Conservation (phyloP, 2,888 invertebrate species). For the Conus canariensis region DNA sequence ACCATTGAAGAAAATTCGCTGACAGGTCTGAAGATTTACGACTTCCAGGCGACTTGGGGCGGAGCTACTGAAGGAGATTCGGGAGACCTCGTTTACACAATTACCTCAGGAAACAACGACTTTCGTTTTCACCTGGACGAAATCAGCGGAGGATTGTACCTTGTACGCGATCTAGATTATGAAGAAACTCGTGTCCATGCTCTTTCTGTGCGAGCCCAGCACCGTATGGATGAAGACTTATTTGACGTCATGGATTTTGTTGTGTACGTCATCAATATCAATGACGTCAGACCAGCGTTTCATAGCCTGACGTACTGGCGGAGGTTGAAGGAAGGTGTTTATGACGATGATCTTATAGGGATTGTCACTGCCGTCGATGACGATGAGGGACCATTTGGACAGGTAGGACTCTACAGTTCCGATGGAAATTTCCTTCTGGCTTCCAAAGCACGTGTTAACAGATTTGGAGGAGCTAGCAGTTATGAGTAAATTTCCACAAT, state of each 20-base stretch:
- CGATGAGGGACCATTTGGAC: constrained; percentile 94
- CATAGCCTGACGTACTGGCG: constrained; percentile 94
- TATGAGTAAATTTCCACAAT: no score
- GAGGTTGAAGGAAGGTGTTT: constrained; percentile 93
- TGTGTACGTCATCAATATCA: constrained; percentile 94
- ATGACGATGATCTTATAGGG: constrained; percentile 84
- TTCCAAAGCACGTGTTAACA: no score
- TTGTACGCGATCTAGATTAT: constrained; percentile 93
- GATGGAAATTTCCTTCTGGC: no score
- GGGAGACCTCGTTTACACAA: constrained; percentile 85
- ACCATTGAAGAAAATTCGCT: constrained; percentile 42
- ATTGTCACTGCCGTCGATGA: constrained; percentile 95
- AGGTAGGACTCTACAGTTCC: constrained; percentile 85
- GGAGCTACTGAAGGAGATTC: constrained; percentile 95
- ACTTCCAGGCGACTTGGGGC: constrained; percentile 93
- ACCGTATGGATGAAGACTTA: constrained; percentile 48
- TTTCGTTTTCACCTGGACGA: constrained; percentile 96
- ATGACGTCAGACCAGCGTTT: constrained; percentile 92
- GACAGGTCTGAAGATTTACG: constrained; percentile 69
- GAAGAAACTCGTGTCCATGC: constrained; percentile 86
- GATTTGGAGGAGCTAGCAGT: no score
- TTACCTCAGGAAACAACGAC: constrained; percentile 93
- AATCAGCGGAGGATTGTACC: constrained; percentile 89
- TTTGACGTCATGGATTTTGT: constrained; percentile 94
- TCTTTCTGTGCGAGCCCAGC: constrained; percentile 90